These are phyloP conservation scores for Hydroisotoma schaefferi DNA, from an alignment of 2,888 invertebrate genomes.

Conservation along the genomic window DNA sequence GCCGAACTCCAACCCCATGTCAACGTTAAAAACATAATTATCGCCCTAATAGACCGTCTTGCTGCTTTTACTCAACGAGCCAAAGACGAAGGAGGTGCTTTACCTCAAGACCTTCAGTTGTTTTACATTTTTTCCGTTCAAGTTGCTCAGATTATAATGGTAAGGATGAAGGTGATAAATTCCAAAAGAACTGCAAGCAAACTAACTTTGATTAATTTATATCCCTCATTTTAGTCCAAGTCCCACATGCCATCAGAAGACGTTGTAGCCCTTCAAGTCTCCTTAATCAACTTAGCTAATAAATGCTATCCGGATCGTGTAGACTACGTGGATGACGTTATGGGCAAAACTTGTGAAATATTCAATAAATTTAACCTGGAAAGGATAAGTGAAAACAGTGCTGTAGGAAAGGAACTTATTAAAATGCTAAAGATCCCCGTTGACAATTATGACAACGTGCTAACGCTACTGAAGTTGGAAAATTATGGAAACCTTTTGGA, in stretches of 20 bases:
- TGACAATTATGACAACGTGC: conserved; percentile 87
- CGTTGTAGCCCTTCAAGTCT: conserved; percentile 90
- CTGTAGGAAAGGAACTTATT: conserved; percentile 88
- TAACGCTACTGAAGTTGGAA: conserved; percentile 79
- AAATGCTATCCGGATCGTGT: conserved; percentile 94
- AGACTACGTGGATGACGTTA: conserved; percentile 91
- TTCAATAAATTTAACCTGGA: conserved; percentile 82
- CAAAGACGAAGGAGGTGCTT: conserved; percentile 60
- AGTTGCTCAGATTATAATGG: conserved; percentile 91
- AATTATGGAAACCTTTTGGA: conserved; percentile 82
- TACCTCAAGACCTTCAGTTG: conserved; percentile 82
- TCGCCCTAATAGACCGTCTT: conserved; percentile 87
- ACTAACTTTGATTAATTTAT: conserved; percentile 4
- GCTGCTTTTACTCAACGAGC: conserved; percentile 78
- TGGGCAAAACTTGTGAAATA: conserved; percentile 84
- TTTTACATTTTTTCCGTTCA: conserved; percentile 99
- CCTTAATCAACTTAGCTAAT: conserved; percentile 88
- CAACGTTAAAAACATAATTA: conserved; percentile 97
- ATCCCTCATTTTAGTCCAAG: conserved; percentile 63
- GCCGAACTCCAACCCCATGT: conserved; percentile 93
- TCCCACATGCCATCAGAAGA: conserved; percentile 95
- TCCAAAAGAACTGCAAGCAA: conserved; percentile 2
- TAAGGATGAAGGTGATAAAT: conserved; percentile 50
- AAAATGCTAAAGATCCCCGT: conserved; percentile 90
- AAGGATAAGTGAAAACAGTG: conserved; percentile 71